Percentiles rank a stretch among this genome's conserved stretches.
These are phyloP conservation scores for Nowickia ferox DNA, from an alignment of 2,888 invertebrate species.

Conservation along the genomic window DNA sequence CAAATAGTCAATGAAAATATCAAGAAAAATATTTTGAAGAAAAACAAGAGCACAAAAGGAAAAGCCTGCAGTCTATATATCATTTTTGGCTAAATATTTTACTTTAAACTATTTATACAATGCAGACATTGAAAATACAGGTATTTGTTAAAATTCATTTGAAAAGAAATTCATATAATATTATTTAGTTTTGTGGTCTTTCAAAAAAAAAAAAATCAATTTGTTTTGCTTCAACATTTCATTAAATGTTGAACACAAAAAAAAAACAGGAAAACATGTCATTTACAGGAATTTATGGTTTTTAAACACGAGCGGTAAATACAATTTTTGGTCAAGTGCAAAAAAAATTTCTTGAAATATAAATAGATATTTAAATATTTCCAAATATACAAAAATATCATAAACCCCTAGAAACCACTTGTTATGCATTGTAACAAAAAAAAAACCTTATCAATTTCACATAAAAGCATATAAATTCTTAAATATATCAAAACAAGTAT, in stretches of 20 bases:
- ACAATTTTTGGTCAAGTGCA: neutral
- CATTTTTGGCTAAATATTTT: conserved; percentile 32
- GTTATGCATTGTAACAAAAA: too few species aligned
- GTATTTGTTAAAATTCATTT: conserved; percentile 45
- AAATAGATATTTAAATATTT: neutral
- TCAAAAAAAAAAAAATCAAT: conserved; percentile 11
- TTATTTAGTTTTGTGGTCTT: conserved; percentile 42
- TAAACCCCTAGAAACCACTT: too few species aligned
- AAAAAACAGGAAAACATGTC: conserved; percentile 27
- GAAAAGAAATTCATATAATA: conserved; percentile 8
- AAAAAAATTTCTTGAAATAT: neutral
- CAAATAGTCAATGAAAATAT: conserved; percentile 46
- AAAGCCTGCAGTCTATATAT: conserved; percentile 46
- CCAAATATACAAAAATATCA: too few species aligned
- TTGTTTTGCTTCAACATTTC: conserved; percentile 18
- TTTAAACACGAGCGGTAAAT: conserved; percentile 26
- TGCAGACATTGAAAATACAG: conserved; percentile 56
- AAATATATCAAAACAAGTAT: too few species aligned
- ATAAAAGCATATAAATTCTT: too few species aligned
- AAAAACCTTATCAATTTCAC: too few species aligned
- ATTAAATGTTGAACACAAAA: neutral
- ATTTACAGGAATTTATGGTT: conserved; percentile 48
- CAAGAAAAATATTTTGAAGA: conserved; percentile 28
- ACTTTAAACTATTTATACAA: conserved; percentile 47
- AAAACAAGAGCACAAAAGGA: neutral